Base-by-base conservation (phyloP, 2,797 vertebrate genomes). In the Sebastes steindachneri region DNA sequence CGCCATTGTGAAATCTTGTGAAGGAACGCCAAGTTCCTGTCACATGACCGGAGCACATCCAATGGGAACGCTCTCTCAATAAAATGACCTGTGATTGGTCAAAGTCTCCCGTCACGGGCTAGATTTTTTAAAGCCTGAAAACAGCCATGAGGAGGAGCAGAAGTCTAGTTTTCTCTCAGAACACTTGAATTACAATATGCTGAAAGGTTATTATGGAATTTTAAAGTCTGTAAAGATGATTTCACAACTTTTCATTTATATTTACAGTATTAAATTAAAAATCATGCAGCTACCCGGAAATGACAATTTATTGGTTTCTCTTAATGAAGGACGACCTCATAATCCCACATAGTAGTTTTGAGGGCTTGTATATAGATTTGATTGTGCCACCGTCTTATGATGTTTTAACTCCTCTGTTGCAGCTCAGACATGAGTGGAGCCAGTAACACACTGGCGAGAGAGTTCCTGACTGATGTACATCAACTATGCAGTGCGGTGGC, bases 381-480 rank as follows among this genome's bases (percentile, higher is more conserved):
- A 59, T 66, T 29, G n/a, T 31, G 7, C 4, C 2, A 3, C 53
- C 35, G 14, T 2, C 3, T 23, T n/a, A 6, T 67, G 3, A 58
- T 71, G 15, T 45, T 69, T 84, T 23, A 19, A 48, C 33, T 66
- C 25, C 21, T 77, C 11, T 84, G 23, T 78, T 73, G 1, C 73
- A 99, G 98, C 95, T 98, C 96, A 93, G 97, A 97, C 95, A 99
- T 99, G 99, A 99, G 97, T 95, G 96, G 96, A 31, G 96, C 97
- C 94, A 98, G 98, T 95, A 99, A 99, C 94, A 97, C 97, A 12
- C 91, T 99, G 95, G 99, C 99, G 68, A 96, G 99, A 92, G 98
- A 99, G 94, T 99, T 99, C 95, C 95, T 99, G 93, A 98, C 97
- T 0, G 98, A 99, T 91, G 98, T 99, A 68, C 98, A 98, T 93